Conservation (phyloP, 2,797 vertebrate genomes). For the Orestias chungarensis region DNA sequence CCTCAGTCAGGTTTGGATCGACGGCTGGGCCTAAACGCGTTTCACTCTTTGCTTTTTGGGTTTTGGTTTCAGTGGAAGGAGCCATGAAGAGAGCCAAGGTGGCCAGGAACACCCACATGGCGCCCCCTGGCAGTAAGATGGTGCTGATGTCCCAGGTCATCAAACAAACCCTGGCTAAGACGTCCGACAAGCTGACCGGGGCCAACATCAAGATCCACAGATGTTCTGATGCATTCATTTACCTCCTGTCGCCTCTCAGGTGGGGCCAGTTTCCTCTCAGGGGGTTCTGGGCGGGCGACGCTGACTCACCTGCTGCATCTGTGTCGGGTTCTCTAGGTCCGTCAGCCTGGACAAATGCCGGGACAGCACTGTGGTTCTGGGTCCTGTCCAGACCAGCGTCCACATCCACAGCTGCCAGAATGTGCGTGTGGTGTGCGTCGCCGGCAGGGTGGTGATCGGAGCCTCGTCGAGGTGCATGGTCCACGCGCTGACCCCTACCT, state of each 20-base stretch:
- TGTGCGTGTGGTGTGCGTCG: slow-evolving; percentile 84
- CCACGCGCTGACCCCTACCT: slow-evolving; percentile 87
- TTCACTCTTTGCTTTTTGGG: slow-evolving; percentile 13
- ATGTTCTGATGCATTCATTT: slow-evolving; percentile 94
- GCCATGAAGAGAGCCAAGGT: slow-evolving; percentile 90
- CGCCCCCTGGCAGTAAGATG: slow-evolving; percentile 85
- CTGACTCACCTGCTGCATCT: neutral
- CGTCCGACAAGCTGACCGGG: slow-evolving; percentile 88
- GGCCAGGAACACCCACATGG: slow-evolving; percentile 83
- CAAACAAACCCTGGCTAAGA: slow-evolving; percentile 94
- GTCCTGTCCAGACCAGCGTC: slow-evolving; percentile 87
- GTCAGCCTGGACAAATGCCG: slow-evolving; percentile 94
- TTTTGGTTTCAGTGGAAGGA: slow-evolving; percentile 86
- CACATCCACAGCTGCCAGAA: slow-evolving; percentile 92
- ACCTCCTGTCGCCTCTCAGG: slow-evolving; percentile 95
- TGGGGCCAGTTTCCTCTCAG: slow-evolving; percentile 62
- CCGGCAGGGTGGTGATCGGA: slow-evolving; percentile 83
- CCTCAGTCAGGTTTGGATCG: neutral
- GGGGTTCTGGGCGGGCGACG: too few species aligned
- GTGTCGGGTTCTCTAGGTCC: slow-evolving; percentile 75
- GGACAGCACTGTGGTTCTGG: slow-evolving; percentile 91
- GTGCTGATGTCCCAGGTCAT: slow-evolving; percentile 94
- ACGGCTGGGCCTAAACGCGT: neutral
- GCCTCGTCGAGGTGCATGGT: slow-evolving; percentile 84
- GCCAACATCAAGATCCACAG: slow-evolving; percentile 91